phyloP scores from a whole-genome alignment of 2,113 vertebrate species.

The human (Homo sapiens) region GRCh38 chr3:111595001-111595500 shows the following conservation, averaged over 20 bases:
- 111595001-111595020: not conserved
- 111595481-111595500: constrained; percentile 5
- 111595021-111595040: not conserved
- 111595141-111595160: not conserved
- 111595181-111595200: not conserved
- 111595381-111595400: not conserved
- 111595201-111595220: not conserved
- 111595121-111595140: not conserved
- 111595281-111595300: constrained; percentile 20
- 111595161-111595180: not conserved
- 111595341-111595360: not conserved
- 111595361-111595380: not conserved
- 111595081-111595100: not conserved
- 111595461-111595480: not conserved
- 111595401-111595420: not conserved
- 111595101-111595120: not conserved
- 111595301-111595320: not conserved
- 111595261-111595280: not conserved
- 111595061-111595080: constrained; percentile 15
- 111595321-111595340: not conserved
- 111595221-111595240: not conserved
- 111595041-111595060: not conserved
- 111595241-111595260: not conserved
- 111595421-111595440: constrained; percentile 24
- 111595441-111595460: not conserved